These are phyloP conservation scores for Macrosteles quadrilineatus DNA, from an alignment of 1,140 invertebrate species.

Conservation along the genomic window DNA sequence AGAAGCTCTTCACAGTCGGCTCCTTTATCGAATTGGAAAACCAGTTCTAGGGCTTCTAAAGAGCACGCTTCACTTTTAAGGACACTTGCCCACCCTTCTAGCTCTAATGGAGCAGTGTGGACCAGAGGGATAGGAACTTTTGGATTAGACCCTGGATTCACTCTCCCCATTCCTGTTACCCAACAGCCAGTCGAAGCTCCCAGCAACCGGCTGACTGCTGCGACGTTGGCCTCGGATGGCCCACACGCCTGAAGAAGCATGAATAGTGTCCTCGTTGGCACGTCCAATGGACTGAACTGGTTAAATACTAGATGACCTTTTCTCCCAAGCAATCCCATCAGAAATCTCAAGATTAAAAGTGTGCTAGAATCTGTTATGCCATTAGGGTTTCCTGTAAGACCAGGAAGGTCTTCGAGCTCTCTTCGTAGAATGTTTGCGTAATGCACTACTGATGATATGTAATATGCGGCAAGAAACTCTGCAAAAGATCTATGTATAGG, in stretches of 20 bases:
- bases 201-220: slow-evolving; percentile 43
- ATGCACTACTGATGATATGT: slow-evolving; percentile 56
- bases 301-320: slow-evolving; percentile 53
- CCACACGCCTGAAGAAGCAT: slow-evolving; percentile 55
- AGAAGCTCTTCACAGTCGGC: slow-evolving; percentile 49
- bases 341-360: slow-evolving; percentile 50
- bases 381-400: slow-evolving; percentile 41
- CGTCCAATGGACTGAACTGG: slow-evolving; percentile 54
- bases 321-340: slow-evolving; percentile 55
- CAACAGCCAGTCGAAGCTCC: slow-evolving; percentile 30
- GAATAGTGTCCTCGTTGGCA: slow-evolving; percentile 54
- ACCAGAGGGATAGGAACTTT: slow-evolving; percentile 50
- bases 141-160: slow-evolving; percentile 34
- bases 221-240: slow-evolving; percentile 54
- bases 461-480: slow-evolving; percentile 58
- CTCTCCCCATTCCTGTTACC: slow-evolving; percentile 14
- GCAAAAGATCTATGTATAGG: slow-evolving; percentile 55
- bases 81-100: slow-evolving; percentile 55
- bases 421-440: slow-evolving; percentile 55
- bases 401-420: slow-evolving; percentile 56
- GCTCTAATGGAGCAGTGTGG: slow-evolving; percentile 51
- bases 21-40: slow-evolving; percentile 54
- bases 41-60: slow-evolving; percentile 53
- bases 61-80: slow-evolving; percentile 51
- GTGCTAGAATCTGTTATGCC: slow-evolving; percentile 30